Base-by-base conservation (phyloP, 2,113 vertebrate species). In the Arothron firmamentum region DNA sequence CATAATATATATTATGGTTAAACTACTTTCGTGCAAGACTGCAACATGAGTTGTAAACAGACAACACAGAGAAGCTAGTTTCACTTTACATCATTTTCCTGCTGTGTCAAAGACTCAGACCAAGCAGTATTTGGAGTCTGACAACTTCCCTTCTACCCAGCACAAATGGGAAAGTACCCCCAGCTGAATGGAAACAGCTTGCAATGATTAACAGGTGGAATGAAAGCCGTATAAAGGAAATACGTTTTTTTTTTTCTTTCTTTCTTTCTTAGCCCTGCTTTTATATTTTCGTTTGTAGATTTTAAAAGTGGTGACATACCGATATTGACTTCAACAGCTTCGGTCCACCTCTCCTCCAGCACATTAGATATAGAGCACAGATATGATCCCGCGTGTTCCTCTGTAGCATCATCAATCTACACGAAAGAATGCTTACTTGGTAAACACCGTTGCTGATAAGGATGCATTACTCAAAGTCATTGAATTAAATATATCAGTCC, bases 291-390 rank as follows among this genome's bases (percentile, higher is more conserved):
- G 6, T 5, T 28, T 28, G 25, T 28, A 28, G 25, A 28, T 28
- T 28, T 28, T 28, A 45, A 31, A 47, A 49, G 3, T 11, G 14
- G 45, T 23, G 48, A 74, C 83, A 84, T 85, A 95, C 93, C 90
- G 9, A 95, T 20, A n/a, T 94, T 88, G 3, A 88, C 91, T 0
- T 38, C 34, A 38, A 38, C 34, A 12, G 92, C 74, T 0, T 83
- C 84, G 49, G 82, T 92, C 94, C 94, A 95, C 7, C 75, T 84
- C 78, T 95, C 93, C 1, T 88, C 83, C 0, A 76, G 70, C 7
- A 72, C 61, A 53, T 94, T 95, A 56, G 91, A 91, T 52, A 92
- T 88, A 8, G 89, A 90, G 75, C 94, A 95, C 49, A 95, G 85
- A 68, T 95, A 95, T 0, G 90, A 84, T 54, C 93, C 94, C 0